These are phyloP conservation scores for Tauraco hartlaubi DNA, from an alignment of 2,797 vertebrate genomes.

Conservation along the genomic window DNA sequence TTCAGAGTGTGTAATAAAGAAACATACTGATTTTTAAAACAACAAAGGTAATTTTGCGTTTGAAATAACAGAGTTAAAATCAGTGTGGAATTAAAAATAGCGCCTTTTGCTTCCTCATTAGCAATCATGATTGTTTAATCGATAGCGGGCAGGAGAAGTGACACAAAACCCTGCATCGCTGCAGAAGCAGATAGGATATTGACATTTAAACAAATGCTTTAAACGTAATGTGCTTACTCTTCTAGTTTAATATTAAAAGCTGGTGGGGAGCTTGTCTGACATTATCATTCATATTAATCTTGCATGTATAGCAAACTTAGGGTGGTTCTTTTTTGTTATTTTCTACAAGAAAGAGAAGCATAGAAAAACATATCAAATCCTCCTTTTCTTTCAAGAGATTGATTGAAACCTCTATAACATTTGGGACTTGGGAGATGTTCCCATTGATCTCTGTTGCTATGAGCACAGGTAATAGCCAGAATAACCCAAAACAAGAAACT, in stretches of 20 bases:
- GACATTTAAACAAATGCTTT: slow-evolving; percentile 50
- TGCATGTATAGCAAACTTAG: not conserved
- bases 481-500: not conserved
- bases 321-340: not conserved
- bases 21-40: not conserved
- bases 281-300: not conserved
- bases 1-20: not conserved
- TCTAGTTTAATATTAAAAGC: slow-evolving; percentile 21
- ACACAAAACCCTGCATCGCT: not conserved
- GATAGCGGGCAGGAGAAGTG: not conserved
- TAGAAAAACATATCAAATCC: not conserved
- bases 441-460: not conserved
- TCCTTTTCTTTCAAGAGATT: not conserved
- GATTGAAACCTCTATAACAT: not conserved
- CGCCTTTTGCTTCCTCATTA: slow-evolving; percentile 35
- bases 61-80: not conserved
- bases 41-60: not conserved
- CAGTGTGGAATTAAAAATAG: not conserved
- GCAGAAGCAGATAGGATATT: slow-evolving; percentile 34
- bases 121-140: slow-evolving; percentile 37
- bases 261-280: not conserved
- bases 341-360: not conserved
- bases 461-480: not conserved
- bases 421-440: not conserved
- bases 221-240: slow-evolving; percentile 27